Evolutionary conservation across 2,113 vertebrate species (phyloP), one percentile per base, ranked within the genome.

Genomic region (Thunnus maccoyii): DNA sequence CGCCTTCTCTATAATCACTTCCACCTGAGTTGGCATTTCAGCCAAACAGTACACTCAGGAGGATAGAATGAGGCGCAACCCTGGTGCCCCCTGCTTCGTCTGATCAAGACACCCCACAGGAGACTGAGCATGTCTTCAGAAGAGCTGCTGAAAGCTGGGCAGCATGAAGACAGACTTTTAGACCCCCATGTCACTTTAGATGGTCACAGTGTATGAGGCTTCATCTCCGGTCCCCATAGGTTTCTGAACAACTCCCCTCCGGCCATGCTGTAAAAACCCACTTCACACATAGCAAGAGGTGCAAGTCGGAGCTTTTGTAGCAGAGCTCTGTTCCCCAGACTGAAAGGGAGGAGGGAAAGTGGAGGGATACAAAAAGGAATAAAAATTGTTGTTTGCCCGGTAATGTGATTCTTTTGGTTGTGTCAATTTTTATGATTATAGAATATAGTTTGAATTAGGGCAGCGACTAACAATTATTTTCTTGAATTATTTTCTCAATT

Each of bases 201-300:
- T 48, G 32, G 85, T 89, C 85, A 65, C 65, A 65, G 63, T 80
- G 46, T 78, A 83, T 86, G 62, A 80, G 78, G 65, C 62, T 88
- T 81, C 64, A 62, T 79, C 71, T 77, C 48, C 11, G 16, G 27
- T 90, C 89, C 88, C 71, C 46, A 30, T 74, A 62, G 88, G 60
- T 66, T 82, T 72, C 67, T 57, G 80, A 84, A 91, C 87, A 89
- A 87, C 83, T 86, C 88, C 85, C 89, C 73, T 77, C 52, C 66
- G 84, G 85, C 74, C 48, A 48, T 41, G 36, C 73, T 84, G 78
- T 83, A 80, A 91, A 93, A 93, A 90, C 63, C 71, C 86, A 93
- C 92, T 94, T 94, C 84, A 89, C 86, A 93, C 85, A 2, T 88
- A 8, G 57, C 58, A 50, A 63, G 60, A 89, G 76, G 86, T 86